Evolutionary conservation across 2,797 vertebrate species (phyloP).

Genomic region (Periophthalmus magnuspinnatus): DNA sequence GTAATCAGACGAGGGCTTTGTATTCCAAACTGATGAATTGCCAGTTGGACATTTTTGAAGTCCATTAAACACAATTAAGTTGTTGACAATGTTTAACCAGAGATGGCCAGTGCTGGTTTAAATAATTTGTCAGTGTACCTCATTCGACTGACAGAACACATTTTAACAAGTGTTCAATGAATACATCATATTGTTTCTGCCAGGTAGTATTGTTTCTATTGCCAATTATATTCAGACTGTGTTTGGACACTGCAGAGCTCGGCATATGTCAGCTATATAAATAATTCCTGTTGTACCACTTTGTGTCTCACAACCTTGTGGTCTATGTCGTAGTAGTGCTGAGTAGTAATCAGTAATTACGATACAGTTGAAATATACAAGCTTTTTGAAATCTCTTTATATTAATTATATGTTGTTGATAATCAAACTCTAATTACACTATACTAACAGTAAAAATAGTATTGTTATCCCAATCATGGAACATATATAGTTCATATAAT

Average conservation of each 20-base stretch:
- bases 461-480: too few species aligned
- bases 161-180: slow-evolving; percentile 8
- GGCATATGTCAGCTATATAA: slow-evolving; percentile 19
- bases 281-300: slow-evolving; percentile 10
- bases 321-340: not conserved
- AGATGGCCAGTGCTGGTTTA: slow-evolving; percentile 8
- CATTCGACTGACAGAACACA: not conserved
- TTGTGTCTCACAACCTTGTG: not conserved
- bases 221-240: slow-evolving; percentile 6
- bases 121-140: slow-evolving; percentile 14
- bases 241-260: slow-evolving; percentile 14
- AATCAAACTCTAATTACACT: too few species aligned
- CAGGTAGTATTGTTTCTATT: slow-evolving; percentile 15
- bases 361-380: not conserved
- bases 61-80: slow-evolving; percentile 6
- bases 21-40: not conserved
- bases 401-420: too few species aligned
- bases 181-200: slow-evolving; percentile 19
- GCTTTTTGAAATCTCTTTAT: too few species aligned
- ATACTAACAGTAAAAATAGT: too few species aligned
- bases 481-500: too few species aligned
- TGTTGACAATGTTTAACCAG: slow-evolving; percentile 12
- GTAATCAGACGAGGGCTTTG: slow-evolving; percentile 4
- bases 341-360: not conserved
- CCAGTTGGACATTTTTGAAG: slow-evolving; percentile 3